These are phyloP conservation scores for Zaprionus tsacasi DNA, from an alignment of 1,140 invertebrate genomes.

Conservation along the genomic window DNA sequence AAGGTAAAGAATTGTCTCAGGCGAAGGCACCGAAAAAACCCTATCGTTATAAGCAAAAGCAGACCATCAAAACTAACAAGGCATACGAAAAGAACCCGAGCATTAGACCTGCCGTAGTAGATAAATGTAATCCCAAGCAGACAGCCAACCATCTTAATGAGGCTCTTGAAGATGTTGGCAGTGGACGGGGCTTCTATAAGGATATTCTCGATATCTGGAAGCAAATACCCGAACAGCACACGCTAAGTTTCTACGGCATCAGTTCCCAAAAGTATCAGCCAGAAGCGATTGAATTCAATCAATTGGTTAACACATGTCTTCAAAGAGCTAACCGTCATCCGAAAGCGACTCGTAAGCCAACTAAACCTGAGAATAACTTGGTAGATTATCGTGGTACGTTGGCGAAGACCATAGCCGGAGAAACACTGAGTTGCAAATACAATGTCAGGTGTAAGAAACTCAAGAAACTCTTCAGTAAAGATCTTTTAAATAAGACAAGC, in stretches of 20 bases:
- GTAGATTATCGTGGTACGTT: slow-evolving; percentile 46
- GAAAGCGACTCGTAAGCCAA: not conserved
- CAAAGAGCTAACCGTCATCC: not conserved
- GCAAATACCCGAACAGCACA: slow-evolving; percentile 28
- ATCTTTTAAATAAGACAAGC: too few relatives aligned
- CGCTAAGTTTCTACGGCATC: slow-evolving; percentile 50
- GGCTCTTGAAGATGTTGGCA: slow-evolving; percentile 30
- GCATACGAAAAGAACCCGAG: not conserved
- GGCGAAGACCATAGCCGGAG: not conserved
- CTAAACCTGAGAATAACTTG: not conserved
- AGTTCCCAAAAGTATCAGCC: not conserved
- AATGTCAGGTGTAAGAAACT: slow-evolving; percentile 11
- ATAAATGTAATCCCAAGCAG: not conserved
- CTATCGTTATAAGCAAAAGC: not conserved
- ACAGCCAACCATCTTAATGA: slow-evolving; percentile 12
- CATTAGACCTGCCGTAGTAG: slow-evolving; percentile 42
- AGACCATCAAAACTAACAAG: not conserved
- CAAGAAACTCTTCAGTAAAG: slow-evolving; percentile 11
- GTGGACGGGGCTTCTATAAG: slow-evolving; percentile 21
- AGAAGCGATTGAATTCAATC: slow-evolving; percentile 20
- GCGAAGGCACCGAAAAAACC: not conserved
- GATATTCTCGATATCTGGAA: slow-evolving; percentile 50
- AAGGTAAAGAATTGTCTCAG: not conserved
- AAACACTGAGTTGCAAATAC: slow-evolving; percentile 25
- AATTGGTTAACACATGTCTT: slow-evolving; percentile 34